Conservation (phyloP, 2,888 invertebrate genomes). For the Ferdinandea cuprea region DNA sequence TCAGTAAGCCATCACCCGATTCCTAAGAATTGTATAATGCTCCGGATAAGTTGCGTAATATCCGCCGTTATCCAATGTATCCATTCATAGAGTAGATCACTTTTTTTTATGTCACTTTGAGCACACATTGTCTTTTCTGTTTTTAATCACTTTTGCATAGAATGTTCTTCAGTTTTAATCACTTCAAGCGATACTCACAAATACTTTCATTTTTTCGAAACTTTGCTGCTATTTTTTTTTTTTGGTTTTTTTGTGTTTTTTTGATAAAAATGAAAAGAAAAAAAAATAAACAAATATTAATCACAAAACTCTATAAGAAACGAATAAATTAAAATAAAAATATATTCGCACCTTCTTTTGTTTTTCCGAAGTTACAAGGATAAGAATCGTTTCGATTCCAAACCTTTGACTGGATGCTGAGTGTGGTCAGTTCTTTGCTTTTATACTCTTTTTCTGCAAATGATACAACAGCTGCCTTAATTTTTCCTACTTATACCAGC, state of each 20-base stretch:
- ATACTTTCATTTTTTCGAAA: slow-evolving; percentile 83
- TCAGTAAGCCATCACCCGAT: too few species aligned
- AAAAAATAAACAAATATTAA: slow-evolving; percentile 56
- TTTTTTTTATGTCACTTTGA: slow-evolving; percentile 20
- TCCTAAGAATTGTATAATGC: background rate
- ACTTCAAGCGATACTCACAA: slow-evolving; percentile 83
- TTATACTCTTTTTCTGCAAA: slow-evolving; percentile 80
- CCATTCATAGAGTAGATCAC: slow-evolving; percentile 27
- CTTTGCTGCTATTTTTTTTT: slow-evolving; percentile 58
- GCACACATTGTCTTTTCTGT: slow-evolving; percentile 37
- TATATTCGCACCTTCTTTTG: slow-evolving; percentile 62
- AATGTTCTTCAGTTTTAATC: slow-evolving; percentile 50
- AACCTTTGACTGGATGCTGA: slow-evolving; percentile 84
- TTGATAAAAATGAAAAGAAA: slow-evolving; percentile 59
- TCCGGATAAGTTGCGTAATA: slow-evolving; percentile 17
- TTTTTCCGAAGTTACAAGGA: slow-evolving; percentile 78
- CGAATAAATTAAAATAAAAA: slow-evolving; percentile 18
- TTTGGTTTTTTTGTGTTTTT: too few species aligned
- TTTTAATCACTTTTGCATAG: slow-evolving; percentile 55
- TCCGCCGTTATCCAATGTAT: slow-evolving; percentile 48
- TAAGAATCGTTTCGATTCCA: slow-evolving; percentile 83
- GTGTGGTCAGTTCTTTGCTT: slow-evolving; percentile 83
- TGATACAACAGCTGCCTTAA: slow-evolving; percentile 57
- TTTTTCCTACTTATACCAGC: slow-evolving; percentile 71
- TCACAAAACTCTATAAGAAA: slow-evolving; percentile 35